phyloP scores from a whole-genome alignment of 2,888 invertebrate species.

The Branchinecta sandiegonensis region DNA sequence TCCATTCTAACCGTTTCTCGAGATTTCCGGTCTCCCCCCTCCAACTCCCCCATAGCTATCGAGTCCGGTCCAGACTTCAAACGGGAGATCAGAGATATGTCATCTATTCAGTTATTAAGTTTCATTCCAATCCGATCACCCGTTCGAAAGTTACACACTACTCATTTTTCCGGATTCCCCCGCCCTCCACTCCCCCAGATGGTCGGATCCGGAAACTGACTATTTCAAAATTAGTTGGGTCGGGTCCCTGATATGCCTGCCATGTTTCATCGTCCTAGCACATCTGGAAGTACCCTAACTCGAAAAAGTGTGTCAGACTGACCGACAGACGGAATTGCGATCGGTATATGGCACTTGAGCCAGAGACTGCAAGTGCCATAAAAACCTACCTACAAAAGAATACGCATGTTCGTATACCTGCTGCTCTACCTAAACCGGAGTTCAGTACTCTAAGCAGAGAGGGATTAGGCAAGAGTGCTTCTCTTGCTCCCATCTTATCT shows the following conservation, averaged over 20 bases:
- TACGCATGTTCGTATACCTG: no score
- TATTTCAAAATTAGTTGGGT: neutral
- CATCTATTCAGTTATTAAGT: conserved; percentile 6
- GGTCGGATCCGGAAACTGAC: neutral
- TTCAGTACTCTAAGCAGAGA: no score
- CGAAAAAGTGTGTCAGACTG: no score
- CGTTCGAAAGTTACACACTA: neutral
- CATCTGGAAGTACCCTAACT: no score
- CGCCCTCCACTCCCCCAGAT: neutral
- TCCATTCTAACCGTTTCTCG: conserved; percentile 1
- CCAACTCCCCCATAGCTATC: neutral
- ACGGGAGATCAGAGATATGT: neutral
- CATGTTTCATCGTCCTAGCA: neutral
- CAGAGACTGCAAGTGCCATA: no score
- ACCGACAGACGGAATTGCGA: no score
- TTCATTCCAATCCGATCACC: neutral
- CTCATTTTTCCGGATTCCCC: neutral
- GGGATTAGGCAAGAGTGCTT: no score
- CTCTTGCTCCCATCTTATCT: no score
- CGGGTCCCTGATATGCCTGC: neutral
- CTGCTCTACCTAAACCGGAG: no score
- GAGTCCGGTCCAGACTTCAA: neutral
- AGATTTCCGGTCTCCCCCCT: conserved; percentile 11
- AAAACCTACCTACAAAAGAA: no score
- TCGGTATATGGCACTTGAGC: no score